Conservation (phyloP, 1,140 invertebrate genomes). For the Drosophila kurseongensis region DNA sequence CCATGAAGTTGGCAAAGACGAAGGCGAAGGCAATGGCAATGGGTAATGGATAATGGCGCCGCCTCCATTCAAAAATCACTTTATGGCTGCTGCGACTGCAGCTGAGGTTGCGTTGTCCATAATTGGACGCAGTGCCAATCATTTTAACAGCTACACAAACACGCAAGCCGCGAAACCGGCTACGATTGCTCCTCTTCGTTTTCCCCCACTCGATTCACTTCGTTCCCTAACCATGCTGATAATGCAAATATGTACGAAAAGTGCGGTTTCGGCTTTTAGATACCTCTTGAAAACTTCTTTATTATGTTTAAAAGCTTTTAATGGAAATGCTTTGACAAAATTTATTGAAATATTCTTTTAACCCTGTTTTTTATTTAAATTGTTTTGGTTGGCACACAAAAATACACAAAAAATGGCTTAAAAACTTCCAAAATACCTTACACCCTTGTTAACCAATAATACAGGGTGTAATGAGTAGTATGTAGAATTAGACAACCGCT, state of each 20-base stretch:
- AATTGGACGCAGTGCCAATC: slow-evolving; percentile 81
- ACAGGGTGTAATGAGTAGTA: slow-evolving; percentile 16
- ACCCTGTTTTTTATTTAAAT: too few species aligned
- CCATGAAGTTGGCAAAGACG: slow-evolving; percentile 2
- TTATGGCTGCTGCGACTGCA: slow-evolving; percentile 56
- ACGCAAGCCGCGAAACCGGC: slow-evolving; percentile 54
- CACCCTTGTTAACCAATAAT: neutral
- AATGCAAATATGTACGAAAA: slow-evolving; percentile 57
- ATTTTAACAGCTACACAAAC: slow-evolving; percentile 83
- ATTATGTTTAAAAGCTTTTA: too few species aligned
- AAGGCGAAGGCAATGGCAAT: neutral
- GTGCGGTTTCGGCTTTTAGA: neutral
- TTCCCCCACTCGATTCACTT: slow-evolving; percentile 5
- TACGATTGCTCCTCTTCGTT: slow-evolving; percentile 17
- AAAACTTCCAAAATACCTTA: too few species aligned
- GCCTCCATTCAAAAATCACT: slow-evolving; percentile 80
- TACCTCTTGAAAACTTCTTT: neutral
- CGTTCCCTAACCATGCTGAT: slow-evolving; percentile 42
- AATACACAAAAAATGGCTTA: too few species aligned
- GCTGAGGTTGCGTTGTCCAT: slow-evolving; percentile 56
- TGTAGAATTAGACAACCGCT: slow-evolving; percentile 7
- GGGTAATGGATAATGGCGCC: slow-evolving; percentile 61
- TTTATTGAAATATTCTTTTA: too few species aligned
- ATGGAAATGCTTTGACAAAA: too few species aligned
- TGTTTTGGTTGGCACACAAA: too few species aligned